Percentiles rank a stretch among this genome's conserved stretches.
Evolutionary conservation across 2,888 invertebrate species (phyloP).

Genomic region (Amphipyra tragopoginis): DNA sequence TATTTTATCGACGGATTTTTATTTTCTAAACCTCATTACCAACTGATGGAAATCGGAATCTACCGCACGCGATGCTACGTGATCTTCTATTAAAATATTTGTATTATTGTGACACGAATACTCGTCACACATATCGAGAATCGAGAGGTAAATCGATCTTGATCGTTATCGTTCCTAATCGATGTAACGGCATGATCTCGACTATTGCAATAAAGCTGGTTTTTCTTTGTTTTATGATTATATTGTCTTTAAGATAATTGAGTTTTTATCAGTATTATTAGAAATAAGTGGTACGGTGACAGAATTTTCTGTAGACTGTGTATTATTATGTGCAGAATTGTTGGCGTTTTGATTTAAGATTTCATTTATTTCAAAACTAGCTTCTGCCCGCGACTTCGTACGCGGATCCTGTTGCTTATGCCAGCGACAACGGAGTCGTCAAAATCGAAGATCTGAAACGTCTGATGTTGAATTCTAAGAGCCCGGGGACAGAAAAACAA

Average conservation of each 20-base stretch:
- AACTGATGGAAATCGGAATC: slow-evolving; percentile 41
- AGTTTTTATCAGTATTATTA: slow-evolving; percentile 29
- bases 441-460: too few relatives aligned
- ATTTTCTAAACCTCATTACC: slow-evolving; percentile 44
- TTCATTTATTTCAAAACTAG: too few relatives aligned
- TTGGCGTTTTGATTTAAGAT: background rate
- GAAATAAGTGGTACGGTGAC: slow-evolving; percentile 30
- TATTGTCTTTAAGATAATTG: slow-evolving; percentile 41
- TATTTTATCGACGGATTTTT: slow-evolving; percentile 16
- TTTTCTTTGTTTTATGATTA: slow-evolving; percentile 43
- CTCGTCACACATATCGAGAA: slow-evolving; percentile 52
- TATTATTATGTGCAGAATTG: too few relatives aligned
- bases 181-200: slow-evolving; percentile 59
- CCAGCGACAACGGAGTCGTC: too few relatives aligned
- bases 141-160: slow-evolving; percentile 60
- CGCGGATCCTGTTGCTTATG: too few relatives aligned
- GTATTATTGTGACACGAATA: slow-evolving; percentile 60
- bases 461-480: too few relatives aligned
- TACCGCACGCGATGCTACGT: slow-evolving; percentile 48
- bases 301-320: background rate
- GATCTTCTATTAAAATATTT: slow-evolving; percentile 53
- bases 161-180: slow-evolving; percentile 63
- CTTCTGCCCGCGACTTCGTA: too few relatives aligned
- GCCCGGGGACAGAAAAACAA: too few relatives aligned
- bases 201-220: slow-evolving; percentile 26